Base-by-base conservation (phyloP, 2,113 vertebrate species). In the Chiloscyllium plagiosum region DNA sequence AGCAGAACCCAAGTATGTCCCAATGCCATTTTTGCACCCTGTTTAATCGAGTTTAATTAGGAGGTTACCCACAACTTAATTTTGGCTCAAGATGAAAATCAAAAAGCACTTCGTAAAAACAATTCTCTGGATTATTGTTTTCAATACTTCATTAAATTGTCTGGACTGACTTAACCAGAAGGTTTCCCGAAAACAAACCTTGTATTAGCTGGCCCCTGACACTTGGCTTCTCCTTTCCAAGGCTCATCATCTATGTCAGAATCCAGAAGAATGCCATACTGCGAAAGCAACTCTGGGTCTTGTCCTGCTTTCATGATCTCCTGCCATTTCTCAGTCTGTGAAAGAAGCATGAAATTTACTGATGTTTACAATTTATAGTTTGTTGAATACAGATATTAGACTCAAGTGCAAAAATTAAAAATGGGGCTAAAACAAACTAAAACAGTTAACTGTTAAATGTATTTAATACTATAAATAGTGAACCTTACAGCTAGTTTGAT, bases 241-340 rank as follows among this genome's bases (percentile, higher is more conserved):
- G 0, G 0, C 4, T 97, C 96, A 15, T 96, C 95, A 0, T 96
- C 92, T 3, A 96, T 78, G 7, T 96, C 97, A 2, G 98, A 97
- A 96, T 99, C 99, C 97, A 99, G 97, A 87, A 99, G 98, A 97
- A 99, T 98, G 7, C 99, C 98, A 17, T 98, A 97, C 96, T 94
- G 96, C 4, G 97, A 98, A 96, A 99, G 97, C 0, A 93, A 80
- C 70, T 90, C 90, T 8, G 98, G 98, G 78, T 98, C 97, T 22
- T 98, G 97, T 96, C 99, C 99, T 0, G 97, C 97, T 1, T 96
- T 97, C 95, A 70, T 96, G 4, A 99, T 99, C 97, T 99, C 98
- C 83, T 97, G 96, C 0, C 29, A 97, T 96, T 99, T 99, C 22
- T 97, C 97, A 0, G 97, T 96, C 98, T 98, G 97, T 96, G 76